phyloP scores from a whole-genome alignment of 2,888 invertebrate genomes.

The Diploptera punctata region DNA sequence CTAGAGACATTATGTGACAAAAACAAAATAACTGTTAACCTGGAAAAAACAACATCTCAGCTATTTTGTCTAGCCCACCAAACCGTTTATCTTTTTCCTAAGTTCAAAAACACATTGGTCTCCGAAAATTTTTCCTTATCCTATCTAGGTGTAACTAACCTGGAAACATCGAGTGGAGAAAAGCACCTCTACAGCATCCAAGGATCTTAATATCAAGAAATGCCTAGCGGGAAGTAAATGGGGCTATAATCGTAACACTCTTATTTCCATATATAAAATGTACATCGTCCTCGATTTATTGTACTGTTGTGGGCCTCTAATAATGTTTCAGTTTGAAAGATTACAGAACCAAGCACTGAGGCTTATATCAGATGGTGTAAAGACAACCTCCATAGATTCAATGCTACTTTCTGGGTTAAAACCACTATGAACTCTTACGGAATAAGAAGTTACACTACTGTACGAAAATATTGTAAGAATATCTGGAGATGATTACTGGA shows the following conservation, averaged over 20 bases:
- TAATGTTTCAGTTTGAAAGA: background rate
- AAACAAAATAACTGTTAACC: background rate
- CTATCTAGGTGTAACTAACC: background rate
- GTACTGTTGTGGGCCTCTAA: background rate
- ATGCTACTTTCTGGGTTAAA: too few species aligned
- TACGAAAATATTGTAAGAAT: too few species aligned
- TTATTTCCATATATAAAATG: background rate
- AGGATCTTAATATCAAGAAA: background rate
- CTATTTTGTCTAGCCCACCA: background rate
- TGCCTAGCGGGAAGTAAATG: background rate
- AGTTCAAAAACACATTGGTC: background rate
- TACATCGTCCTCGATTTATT: background rate
- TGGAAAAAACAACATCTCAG: background rate
- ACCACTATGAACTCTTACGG: too few species aligned
- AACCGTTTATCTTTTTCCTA: background rate
- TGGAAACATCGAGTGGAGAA: too few species aligned
- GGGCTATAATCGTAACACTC: background rate
- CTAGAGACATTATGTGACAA: background rate
- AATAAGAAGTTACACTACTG: too few species aligned
- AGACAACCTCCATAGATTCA: background rate
- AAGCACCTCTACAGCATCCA: background rate
- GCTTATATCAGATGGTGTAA: background rate
- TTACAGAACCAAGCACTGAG: background rate
- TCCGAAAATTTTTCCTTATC: background rate
- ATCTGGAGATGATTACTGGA: too few species aligned